phyloP scores from a whole-genome alignment of 2,797 vertebrate genomes.

The Tinamus major region DNA sequence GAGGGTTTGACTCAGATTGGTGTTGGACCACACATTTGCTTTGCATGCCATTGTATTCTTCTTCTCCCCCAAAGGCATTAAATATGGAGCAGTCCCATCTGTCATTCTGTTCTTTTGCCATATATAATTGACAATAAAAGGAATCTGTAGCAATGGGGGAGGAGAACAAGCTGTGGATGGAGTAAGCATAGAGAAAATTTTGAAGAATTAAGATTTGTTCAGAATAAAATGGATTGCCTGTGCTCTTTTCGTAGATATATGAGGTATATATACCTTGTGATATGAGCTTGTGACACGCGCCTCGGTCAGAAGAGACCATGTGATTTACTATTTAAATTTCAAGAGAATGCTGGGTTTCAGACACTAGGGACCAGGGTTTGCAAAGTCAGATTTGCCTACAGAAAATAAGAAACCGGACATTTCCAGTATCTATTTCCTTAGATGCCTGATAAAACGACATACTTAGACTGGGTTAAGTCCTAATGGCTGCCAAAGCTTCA shows the following conservation, averaged over 20 bases:
- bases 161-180: not conserved
- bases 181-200: not conserved
- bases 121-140: not conserved
- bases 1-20: not conserved
- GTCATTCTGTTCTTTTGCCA: not conserved
- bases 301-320: not conserved
- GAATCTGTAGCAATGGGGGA: not conserved
- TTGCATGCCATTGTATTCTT: not conserved
- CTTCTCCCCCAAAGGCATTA: constrained; percentile 23
- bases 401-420: not conserved
- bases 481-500: not conserved
- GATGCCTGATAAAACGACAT: not conserved
- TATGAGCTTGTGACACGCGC: not conserved
- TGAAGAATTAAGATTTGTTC: not conserved
- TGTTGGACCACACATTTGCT: not conserved
- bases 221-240: not conserved
- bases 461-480: not conserved
- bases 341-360: not conserved
- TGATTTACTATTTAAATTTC: not conserved
- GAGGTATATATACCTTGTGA: not conserved
- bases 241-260: not conserved
- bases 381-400: not conserved
- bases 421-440: not conserved
- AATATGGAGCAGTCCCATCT: constrained; percentile 53
- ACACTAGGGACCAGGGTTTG: not conserved